Conservation (phyloP, 2,113 vertebrate genomes). For the Polypterus senegalus region DNA sequence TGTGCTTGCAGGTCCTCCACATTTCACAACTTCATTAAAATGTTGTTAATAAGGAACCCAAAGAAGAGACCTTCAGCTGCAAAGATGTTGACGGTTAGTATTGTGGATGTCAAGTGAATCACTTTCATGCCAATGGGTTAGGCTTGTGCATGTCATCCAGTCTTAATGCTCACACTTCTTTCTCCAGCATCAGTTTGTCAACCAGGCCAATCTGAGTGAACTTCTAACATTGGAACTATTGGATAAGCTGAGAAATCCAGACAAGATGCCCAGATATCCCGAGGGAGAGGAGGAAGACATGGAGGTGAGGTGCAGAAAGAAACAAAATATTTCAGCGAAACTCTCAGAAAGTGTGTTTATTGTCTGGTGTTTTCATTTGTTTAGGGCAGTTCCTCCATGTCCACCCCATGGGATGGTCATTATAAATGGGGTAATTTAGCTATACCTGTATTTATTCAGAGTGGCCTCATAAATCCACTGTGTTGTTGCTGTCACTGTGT, state of each 20-base stretch:
- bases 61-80: slow-evolving; percentile 71
- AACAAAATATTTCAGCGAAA: background rate
- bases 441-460: too few species aligned
- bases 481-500: too few species aligned
- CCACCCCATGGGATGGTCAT: too few species aligned
- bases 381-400: background rate
- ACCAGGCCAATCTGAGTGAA: slow-evolving; percentile 48
- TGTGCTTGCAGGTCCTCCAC: slow-evolving; percentile 51
- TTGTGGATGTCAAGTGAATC: too few species aligned
- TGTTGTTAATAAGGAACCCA: slow-evolving; percentile 70
- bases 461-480: too few species aligned
- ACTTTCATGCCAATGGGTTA: background rate
- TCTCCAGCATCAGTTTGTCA: slow-evolving; percentile 56
- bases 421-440: too few species aligned
- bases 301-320: slow-evolving; percentile 27
- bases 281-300: slow-evolving; percentile 69
- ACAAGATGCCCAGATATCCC: slow-evolving; percentile 43
- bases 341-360: too few species aligned
- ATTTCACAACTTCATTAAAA: slow-evolving; percentile 78
- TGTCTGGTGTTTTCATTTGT: background rate
- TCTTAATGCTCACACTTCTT: background rate
- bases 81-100: slow-evolving; percentile 71
- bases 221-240: slow-evolving; percentile 68
- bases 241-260: slow-evolving; percentile 64
- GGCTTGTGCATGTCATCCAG: background rate